These are phyloP conservation scores for Drosophila ohnishii DNA, from an alignment of 1,140 invertebrate species.

Conservation along the genomic window DNA sequence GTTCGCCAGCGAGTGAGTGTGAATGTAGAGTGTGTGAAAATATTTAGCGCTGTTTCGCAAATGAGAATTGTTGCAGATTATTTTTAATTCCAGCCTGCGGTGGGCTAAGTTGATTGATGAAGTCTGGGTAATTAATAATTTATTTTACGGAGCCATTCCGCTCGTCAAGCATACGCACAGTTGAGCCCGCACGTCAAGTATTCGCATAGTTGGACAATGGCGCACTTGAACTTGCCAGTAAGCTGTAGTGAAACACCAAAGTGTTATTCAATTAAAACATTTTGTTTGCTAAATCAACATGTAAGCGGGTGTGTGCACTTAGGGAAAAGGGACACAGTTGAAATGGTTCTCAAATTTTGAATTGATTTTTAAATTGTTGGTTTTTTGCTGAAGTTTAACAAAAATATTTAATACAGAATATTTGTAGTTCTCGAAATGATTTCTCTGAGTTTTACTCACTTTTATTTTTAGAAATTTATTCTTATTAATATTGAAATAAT, in stretches of 20 bases:
- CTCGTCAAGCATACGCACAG: constrained; percentile 6
- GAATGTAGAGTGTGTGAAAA: constrained; percentile 37
- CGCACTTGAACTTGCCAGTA: constrained; percentile 25
- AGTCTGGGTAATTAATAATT: constrained; percentile 19
- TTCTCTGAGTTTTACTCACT: too few relatives aligned
- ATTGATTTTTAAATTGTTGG: background rate
- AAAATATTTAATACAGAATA: background rate
- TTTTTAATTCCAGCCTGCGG: constrained; percentile 22
- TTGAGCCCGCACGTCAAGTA: background rate
- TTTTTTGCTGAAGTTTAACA: background rate
- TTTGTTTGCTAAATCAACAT: constrained; percentile 79
- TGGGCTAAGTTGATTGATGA: constrained; percentile 25
- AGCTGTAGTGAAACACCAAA: constrained; percentile 38
- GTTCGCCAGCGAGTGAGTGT: constrained; percentile 4
- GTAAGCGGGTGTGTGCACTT: constrained; percentile 25
- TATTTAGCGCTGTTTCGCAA: constrained; percentile 30
- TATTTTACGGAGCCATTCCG: background rate
- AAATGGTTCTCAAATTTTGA: background rate
- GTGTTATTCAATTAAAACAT: constrained; percentile 75
- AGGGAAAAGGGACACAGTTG: background rate
- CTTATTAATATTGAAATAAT: background rate
- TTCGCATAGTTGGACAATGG: constrained; percentile 15
- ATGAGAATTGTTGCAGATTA: constrained; percentile 20
- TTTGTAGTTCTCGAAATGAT: background rate
- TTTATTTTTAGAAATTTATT: background rate